Conservation (phyloP, 2,113 vertebrate genomes). For the Caracal caracal region DNA sequence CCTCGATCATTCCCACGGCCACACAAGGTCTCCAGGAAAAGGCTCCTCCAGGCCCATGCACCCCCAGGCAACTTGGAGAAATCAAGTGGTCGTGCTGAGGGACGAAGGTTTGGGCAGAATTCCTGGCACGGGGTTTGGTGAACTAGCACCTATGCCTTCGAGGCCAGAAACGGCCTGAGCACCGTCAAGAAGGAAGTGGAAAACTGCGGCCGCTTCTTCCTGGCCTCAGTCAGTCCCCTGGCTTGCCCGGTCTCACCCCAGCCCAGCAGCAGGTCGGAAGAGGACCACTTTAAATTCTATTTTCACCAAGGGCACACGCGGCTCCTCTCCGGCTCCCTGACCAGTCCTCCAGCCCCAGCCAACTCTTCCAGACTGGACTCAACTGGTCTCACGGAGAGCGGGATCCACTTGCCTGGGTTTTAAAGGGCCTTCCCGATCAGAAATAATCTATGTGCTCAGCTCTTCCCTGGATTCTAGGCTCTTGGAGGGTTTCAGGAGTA, state of each 20-base stretch:
- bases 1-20: background rate
- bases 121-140: background rate
- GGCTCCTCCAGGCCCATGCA: accelerated
- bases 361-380: background rate
- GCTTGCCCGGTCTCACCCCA: background rate
- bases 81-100: background rate
- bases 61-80: background rate
- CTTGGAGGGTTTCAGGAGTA: background rate
- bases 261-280: background rate
- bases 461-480: background rate
- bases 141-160: background rate
- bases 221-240: background rate
- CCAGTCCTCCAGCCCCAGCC: background rate
- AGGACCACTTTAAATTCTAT: background rate
- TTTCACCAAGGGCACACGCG: background rate
- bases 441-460: background rate
- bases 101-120: background rate
- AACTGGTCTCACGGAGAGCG: background rate
- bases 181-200: background rate
- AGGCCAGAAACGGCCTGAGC: background rate
- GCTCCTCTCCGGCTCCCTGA: background rate
- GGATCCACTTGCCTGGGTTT: background rate
- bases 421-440: background rate
- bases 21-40: background rate
- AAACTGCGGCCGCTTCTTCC: background rate